phyloP scores from a whole-genome alignment of 1,140 invertebrate species.

The Ips nitidus region DNA sequence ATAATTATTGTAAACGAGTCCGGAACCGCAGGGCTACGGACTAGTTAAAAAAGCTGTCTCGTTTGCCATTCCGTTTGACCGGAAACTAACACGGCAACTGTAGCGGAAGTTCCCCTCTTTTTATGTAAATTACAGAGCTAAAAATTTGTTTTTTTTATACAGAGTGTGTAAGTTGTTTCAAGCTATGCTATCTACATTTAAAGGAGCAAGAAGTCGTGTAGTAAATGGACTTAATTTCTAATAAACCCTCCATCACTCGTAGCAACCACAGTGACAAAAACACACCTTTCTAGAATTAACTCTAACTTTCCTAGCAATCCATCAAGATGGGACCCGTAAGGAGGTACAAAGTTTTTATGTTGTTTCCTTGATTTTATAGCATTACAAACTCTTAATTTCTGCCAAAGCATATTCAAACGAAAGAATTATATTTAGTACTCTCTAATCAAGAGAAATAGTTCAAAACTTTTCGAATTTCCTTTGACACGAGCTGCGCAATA shows the following conservation, averaged over 20 bases:
- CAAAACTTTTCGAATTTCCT: constrained; percentile 14
- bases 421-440: neutral
- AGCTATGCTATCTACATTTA: no score
- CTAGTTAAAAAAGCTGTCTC: constrained; percentile 4
- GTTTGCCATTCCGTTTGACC: constrained; percentile 3
- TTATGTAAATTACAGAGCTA: neutral
- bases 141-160: no score
- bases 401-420: neutral
- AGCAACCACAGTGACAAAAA: neutral
- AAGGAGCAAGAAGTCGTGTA: no score
- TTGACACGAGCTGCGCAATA: constrained; percentile 15
- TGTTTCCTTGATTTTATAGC: neutral
- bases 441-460: constrained; percentile 5
- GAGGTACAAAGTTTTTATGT: constrained; percentile 18
- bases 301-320: constrained; percentile 12
- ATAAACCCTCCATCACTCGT: neutral
- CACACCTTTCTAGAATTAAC: constrained; percentile 9
- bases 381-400: neutral
- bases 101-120: neutral
- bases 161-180: no score
- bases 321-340: constrained; percentile 14
- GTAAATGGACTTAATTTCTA: neutral
- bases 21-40: constrained; percentile 3
- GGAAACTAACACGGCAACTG: neutral
- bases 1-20: constrained; percentile 12